Base-by-base conservation (phyloP, 1,140 invertebrate species). In the Diachasmimorpha longicaudata region DNA sequence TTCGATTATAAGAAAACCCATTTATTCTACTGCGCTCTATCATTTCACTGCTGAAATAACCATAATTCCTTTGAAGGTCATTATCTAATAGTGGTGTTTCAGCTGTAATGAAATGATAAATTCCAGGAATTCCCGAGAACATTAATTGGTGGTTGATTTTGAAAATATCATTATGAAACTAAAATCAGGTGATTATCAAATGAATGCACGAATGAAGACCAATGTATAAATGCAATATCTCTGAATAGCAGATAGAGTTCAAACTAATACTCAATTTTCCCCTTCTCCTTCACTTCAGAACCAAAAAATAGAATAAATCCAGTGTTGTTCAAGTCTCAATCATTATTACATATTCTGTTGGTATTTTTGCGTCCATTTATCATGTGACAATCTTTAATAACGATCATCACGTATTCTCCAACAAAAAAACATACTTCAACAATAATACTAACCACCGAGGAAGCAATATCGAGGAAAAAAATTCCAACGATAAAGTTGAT, bases 341-440 rank as follows among this genome's bases (percentile, higher is more conserved):
- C 13, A 11, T 13, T 42, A n/a, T 72, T 48, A 16, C 23, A 25
- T 25, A 72, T 44, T 73, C 21, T 36, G 14, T 63, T 23, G 19
- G 19, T 44, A 23, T 55, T 66, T 37, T 21, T 73, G 10, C 25
- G 0, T 42, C 21, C 14, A 39, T 21, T 46, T 67, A 67, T 44
- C 39, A 16, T 13, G 23, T 8, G 4, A 39, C 39, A 42, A 42
- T 42, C 39, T n/a, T 48, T 72, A 42, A 70, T 75, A 37, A 69
- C 19, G 36, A 75, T 25, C 66, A 74, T 23, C 19, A 74, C 66
- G 21, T 67, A 37, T 67, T 37, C 63, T 74, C 9, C 31, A 48
- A 68, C 66, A 21, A 68, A 74, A 74, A 63, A 9, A 31, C 39
- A 46, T 31, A 48, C 63, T 74, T 68, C 42, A 25, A 63, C 4